Evolutionary conservation across 2,797 vertebrate species (phyloP).

Genomic region (Megalops cyprinoides): DNA sequence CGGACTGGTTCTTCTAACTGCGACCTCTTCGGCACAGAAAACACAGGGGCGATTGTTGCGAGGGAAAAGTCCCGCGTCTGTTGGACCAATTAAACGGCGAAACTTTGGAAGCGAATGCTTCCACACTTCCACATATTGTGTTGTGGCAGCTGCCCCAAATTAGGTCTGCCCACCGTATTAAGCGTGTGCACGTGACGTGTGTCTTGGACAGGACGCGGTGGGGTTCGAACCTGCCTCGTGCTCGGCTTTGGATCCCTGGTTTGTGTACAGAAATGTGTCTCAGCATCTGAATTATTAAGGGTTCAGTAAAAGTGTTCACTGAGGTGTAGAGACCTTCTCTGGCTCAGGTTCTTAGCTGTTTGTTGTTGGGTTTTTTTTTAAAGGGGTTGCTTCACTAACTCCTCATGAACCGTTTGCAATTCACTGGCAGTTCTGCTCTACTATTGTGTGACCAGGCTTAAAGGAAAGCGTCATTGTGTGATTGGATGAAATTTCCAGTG

Average conservation of each 20-base stretch:
- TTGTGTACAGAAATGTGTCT: not conserved
- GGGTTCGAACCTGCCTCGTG: no score
- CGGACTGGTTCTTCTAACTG: not conserved
- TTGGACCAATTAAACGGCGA: conserved; percentile 60
- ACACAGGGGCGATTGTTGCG: conserved; percentile 59
- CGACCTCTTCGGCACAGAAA: conserved; percentile 8
- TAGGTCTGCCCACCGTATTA: conserved; percentile 26
- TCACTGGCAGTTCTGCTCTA: not conserved
- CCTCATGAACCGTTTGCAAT: not conserved
- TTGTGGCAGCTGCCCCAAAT: conserved; percentile 42
- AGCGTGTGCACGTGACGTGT: conserved; percentile 14
- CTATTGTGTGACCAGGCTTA: not conserved
- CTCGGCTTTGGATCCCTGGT: not conserved
- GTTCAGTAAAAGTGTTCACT: no score
- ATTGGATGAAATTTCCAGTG: not conserved
- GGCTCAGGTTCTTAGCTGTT: no score
- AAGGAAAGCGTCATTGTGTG: not conserved
- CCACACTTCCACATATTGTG: conserved; percentile 66
- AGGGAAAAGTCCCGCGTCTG: conserved; percentile 49
- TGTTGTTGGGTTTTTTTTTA: no score
- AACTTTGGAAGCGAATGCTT: conserved; percentile 45
- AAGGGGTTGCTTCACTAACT: no score
- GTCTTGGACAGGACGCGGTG: not conserved
- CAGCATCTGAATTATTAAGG: no score
- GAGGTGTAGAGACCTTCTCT: no score